Base-by-base conservation (phyloP, 2,113 vertebrate genomes). In the Cromileptes altivelis region DNA sequence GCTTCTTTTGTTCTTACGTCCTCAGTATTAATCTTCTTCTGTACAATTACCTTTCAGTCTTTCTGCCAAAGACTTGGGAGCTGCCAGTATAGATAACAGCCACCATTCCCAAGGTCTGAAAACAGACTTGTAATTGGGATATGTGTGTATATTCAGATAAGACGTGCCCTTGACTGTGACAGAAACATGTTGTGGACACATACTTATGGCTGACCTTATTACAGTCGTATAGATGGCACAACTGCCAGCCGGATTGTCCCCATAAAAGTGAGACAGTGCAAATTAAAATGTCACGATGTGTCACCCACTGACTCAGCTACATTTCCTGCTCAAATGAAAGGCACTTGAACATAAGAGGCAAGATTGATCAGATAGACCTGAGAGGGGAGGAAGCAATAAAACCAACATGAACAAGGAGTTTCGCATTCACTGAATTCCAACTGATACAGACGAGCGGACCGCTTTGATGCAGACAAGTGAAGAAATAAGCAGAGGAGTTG, bases 211-310 rank as follows among this genome's bases (percentile, higher is more conserved):
- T 85, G 88, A 88, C 87, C 83, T 87, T 83, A 90, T 90, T 85
- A 87, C 17, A 55, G 75, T 42, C 64, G 67, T 11, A 37, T 9
- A 37, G 56, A 60, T 74, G 70, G 55, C 63, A 58, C 78, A 25
- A 75, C 52, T 42, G 13, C 77, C 82, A 70, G 78, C 72, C 68
- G 76, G 50, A 79, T 74, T 42, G 49, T 69, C 53, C 18, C 55
- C 42, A 81, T 85, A 83, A 91, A 89, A 82, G 14, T 14, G 58
- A 85, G 78, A 50, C 52, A 23, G 70, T 23, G 72, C 79, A 82
- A 87, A 86, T 88, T 81, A 86, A 92, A 88, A 91, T 86, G 83
- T 86, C 62, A 77, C 49, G 3, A 65, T 65, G 74, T 68, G 67
- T 76, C 73, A 85, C 50, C 63, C 55, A 37, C 21, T 77, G 87